Base-by-base conservation (phyloP, 2,888 invertebrate genomes). In the Stictocephala bisonia region DNA sequence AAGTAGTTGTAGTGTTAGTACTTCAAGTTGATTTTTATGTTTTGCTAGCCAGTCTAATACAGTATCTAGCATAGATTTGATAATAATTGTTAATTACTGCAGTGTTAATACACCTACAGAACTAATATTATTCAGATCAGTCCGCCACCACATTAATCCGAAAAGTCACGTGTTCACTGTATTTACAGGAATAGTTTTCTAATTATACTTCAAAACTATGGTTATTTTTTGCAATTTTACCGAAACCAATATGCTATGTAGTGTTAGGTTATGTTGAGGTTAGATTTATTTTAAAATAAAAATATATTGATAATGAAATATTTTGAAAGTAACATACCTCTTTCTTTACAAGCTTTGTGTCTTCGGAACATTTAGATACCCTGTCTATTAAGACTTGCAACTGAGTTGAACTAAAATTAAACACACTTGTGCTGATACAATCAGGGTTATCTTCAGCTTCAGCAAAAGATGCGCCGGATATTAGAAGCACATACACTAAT, bases 331-430 rank as follows among this genome's bases (percentile, higher is more conserved):
- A 1, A 31, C 3, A 29, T 60, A 60, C 60, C 60, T 60, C 35
- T 15, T 60, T 60, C 22, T 60, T 60, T n/a, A 60, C 31, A 4
- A 60, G 31, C n/a, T 18, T 60, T 20, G 18, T 60, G 4, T 31
- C 40, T 35, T 27, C 60, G 31, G 60, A 60, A 22, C 60, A 60
- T 35, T 60, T 60, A 22, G 60, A 60, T 35, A 60, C 27, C 15
- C 60, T 15, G 22, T 40, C 60, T 15, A 60, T 29, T 4, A 60
- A 22, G 22, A 60, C 60, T 18, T 60, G 40, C 22, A 60, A 29
- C 40, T 60, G 60, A 20, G 35, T 6, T 1, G 60, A 60, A 60
- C 60, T 60, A 40, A 60, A 60, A 60, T 60, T 60, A 60, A 35
- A 60, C 1, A 29, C 60, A 29, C 40, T 22, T 22, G 60, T 35